Conservation (phyloP, 2,797 vertebrate species). For the Tamandua tetradactyla region DNA sequence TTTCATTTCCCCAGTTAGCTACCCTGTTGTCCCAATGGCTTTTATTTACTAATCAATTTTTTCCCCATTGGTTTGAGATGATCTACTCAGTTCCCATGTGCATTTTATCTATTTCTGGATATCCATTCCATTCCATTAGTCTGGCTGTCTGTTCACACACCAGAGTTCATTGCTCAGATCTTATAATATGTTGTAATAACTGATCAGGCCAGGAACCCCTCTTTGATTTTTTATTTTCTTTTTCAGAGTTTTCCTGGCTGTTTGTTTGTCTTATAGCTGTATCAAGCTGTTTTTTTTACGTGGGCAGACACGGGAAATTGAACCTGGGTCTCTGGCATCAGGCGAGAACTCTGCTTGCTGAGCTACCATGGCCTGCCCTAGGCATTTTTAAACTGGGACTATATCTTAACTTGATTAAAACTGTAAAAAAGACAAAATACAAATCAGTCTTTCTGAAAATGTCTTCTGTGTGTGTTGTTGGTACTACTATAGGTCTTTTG, state of each 20-base stretch:
- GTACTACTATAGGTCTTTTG: slow-evolving; percentile 92
- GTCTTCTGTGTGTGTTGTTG: not conserved
- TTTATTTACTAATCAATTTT: not conserved
- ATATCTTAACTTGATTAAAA: slow-evolving; percentile 1
- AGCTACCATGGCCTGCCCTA: too few species aligned
- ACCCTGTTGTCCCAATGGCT: not conserved
- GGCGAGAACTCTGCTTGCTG: too few species aligned
- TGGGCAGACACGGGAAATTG: too few species aligned
- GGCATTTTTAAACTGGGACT: slow-evolving; percentile 13
- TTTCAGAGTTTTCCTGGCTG: not conserved
- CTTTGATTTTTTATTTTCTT: slow-evolving; percentile 27
- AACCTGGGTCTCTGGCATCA: too few species aligned
- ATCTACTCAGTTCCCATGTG: not conserved
- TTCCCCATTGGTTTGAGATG: not conserved
- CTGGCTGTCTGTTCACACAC: not conserved
- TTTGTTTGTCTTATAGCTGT: not conserved
- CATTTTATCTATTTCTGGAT: slow-evolving; percentile 2
- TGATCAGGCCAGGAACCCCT: not conserved
- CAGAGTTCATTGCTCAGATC: not conserved
- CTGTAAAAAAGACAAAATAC: not conserved
- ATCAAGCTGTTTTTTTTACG: too few species aligned
- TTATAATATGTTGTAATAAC: not conserved
- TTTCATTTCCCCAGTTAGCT: not conserved
- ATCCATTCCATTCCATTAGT: not conserved
- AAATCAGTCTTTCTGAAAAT: not conserved